Percentiles rank a stretch among this genome's conserved stretches.
Conservation (phyloP, 2,113 vertebrate genomes). For the Rattus norvegicus region DNA sequence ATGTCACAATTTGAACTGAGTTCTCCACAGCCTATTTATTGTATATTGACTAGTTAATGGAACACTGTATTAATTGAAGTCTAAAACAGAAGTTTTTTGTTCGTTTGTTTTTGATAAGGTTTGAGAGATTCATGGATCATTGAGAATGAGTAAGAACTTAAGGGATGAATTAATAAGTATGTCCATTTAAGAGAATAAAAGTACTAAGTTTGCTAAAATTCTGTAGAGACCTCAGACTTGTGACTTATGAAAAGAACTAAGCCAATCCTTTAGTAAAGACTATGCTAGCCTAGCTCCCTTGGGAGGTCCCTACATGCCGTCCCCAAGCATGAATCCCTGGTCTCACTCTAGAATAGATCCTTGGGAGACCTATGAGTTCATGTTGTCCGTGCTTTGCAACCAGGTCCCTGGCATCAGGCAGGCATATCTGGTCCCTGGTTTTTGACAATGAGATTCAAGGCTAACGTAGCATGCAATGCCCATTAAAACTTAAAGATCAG, state of each 20-base stretch:
- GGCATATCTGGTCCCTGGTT: not conserved
- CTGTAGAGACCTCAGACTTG: not conserved
- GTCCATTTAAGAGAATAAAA: not conserved
- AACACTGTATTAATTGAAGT: not conserved
- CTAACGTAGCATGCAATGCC: not conserved
- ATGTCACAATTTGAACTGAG: not conserved
- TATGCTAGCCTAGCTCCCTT: not conserved
- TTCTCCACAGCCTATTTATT: not conserved
- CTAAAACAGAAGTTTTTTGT: not conserved
- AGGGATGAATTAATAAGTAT: not conserved
- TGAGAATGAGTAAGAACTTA: not conserved
- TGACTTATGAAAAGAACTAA: not conserved
- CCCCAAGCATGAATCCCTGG: not conserved
- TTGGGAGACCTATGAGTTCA: not conserved
- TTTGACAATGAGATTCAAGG: not conserved
- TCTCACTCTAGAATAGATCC: not conserved
- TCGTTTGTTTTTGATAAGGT: not conserved
- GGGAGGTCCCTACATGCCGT: too few relatives aligned
- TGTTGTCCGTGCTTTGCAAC: not conserved
- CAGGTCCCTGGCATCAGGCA: not conserved
- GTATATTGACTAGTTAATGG: not conserved
- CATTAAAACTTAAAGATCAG: not conserved
- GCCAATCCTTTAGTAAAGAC: not conserved
- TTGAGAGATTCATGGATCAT: not conserved
- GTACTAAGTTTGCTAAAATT: not conserved